Conservation (phyloP, 1,140 invertebrate genomes). For the Mizuhopecten yessoensis region DNA sequence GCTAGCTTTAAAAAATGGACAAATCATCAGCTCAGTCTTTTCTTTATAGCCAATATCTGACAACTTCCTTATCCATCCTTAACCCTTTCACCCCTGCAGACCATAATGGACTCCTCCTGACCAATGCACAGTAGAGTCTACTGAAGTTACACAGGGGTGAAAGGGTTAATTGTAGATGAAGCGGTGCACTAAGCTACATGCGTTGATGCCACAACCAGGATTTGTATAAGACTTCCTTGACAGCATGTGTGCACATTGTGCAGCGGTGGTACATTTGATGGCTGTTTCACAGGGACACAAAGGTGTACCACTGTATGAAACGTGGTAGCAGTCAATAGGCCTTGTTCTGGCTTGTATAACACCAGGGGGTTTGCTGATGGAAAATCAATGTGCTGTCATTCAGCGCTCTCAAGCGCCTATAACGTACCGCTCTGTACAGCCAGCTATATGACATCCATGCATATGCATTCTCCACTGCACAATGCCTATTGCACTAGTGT, state of each 20-base stretch:
- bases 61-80: too few species aligned
- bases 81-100: too few species aligned
- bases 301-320: background rate
- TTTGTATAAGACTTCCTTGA: slow-evolving; percentile 24
- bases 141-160: too few species aligned
- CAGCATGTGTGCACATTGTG: background rate
- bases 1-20: too few species aligned
- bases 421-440: background rate
- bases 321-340: background rate
- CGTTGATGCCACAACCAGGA: background rate
- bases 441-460: slow-evolving; percentile 37
- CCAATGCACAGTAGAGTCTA: too few species aligned
- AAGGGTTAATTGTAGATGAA: background rate
- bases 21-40: too few species aligned
- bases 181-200: background rate
- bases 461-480: slow-evolving; percentile 25
- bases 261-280: background rate
- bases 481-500: background rate
- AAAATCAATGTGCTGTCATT: slow-evolving; percentile 17
- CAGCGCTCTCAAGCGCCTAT: background rate
- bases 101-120: too few species aligned
- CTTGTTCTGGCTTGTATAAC: slow-evolving; percentile 19
- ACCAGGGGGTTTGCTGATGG: background rate
- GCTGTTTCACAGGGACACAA: background rate
- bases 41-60: too few species aligned